Conservation (phyloP, 1,140 invertebrate species). For the Orius laevigatus region DNA sequence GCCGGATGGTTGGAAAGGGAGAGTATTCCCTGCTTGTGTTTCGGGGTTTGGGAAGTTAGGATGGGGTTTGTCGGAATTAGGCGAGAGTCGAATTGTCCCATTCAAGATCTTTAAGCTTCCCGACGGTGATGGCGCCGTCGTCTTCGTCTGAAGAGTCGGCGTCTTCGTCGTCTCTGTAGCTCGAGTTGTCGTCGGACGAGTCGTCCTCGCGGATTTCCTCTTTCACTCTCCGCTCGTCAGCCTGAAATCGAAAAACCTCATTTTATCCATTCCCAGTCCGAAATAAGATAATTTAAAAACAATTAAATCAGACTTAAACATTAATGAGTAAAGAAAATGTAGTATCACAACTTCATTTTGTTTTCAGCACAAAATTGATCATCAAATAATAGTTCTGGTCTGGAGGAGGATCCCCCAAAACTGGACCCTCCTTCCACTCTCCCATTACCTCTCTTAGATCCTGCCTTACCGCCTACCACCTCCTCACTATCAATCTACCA, state of each 20-base stretch:
- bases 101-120: conserved; percentile 32
- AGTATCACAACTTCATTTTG: too few species aligned
- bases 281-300: not conserved
- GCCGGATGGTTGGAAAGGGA: not conserved
- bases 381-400: too few species aligned
- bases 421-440: too few species aligned
- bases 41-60: not conserved
- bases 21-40: not conserved
- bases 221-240: conserved; percentile 17
- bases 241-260: conserved; percentile 16
- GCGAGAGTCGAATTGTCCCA: conserved; percentile 47
- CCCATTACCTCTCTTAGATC: too few species aligned
- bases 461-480: not conserved
- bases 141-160: conserved; percentile 36
- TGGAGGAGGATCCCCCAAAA: too few species aligned
- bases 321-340: not conserved
- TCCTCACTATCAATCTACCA: too few species aligned
- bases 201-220: conserved; percentile 37
- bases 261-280: not conserved
- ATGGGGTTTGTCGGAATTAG: not conserved
- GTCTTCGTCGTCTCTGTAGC: conserved; percentile 23
- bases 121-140: conserved; percentile 24
- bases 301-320: not conserved
- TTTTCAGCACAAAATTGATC: not conserved
- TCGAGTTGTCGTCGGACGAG: conserved; percentile 33